Evolutionary conservation across 2,888 invertebrate species (phyloP).

Genomic region (Exephanes ischioxanthus): DNA sequence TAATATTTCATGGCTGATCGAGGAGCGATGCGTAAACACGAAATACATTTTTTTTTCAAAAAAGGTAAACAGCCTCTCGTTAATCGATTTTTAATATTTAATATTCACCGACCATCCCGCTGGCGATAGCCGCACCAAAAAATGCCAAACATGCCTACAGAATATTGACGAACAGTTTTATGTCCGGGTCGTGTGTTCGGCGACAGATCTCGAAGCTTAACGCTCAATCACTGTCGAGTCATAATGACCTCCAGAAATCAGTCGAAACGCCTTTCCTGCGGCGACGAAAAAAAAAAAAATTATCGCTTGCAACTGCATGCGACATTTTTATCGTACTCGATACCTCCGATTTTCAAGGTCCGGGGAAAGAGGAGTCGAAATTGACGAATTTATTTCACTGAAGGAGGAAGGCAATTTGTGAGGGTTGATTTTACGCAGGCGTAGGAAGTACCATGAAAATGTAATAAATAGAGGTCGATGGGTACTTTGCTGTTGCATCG

Average conservation of each 20-base stretch:
- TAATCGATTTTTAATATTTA: constrained; percentile 23
- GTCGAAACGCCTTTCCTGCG: not conserved
- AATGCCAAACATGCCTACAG: not conserved
- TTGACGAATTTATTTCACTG: not conserved
- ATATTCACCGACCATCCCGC: not conserved
- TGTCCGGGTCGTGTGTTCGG: not conserved
- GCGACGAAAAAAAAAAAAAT: not conserved
- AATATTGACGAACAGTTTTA: not conserved
- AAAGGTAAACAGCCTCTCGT: not conserved
- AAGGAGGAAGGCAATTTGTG: not conserved
- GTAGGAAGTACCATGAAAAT: constrained; percentile 4
- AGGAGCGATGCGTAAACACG: not conserved
- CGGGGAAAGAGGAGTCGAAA: too few relatives aligned
- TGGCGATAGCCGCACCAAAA: not conserved
- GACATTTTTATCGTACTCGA: not conserved
- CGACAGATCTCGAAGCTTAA: not conserved
- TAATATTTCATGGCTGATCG: constrained; percentile 19
- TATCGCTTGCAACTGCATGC: not conserved
- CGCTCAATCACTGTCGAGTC: not conserved
- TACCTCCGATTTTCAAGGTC: not conserved
- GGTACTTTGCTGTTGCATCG: constrained; percentile 22
- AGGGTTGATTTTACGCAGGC: not conserved
- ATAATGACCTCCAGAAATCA: not conserved
- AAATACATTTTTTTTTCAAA: not conserved
- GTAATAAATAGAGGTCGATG: constrained; percentile 10